phyloP scores from a whole-genome alignment of 2,888 invertebrate genomes.

The Agrenia bidenticulata region DNA sequence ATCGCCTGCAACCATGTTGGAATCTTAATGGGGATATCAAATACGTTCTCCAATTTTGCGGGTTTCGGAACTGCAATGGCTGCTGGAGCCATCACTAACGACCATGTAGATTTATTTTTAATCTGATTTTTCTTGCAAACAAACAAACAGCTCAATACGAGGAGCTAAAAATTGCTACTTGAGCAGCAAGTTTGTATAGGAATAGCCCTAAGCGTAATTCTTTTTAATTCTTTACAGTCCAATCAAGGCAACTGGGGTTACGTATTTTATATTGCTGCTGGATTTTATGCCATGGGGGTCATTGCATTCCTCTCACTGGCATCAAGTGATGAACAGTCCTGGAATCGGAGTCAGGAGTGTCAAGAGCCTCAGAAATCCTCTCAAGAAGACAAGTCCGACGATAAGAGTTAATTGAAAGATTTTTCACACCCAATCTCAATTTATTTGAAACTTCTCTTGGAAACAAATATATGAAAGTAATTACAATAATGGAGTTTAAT shows the following conservation, averaged over 20 bases:
- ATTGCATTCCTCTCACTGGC: constrained; percentile 61
- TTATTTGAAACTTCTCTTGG: no score
- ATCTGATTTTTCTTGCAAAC: no score
- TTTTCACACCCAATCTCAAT: no score
- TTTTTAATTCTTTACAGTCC: constrained; percentile 60
- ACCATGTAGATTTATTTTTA: constrained; percentile 48
- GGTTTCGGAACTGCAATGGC: constrained; percentile 41
- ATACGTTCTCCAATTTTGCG: constrained; percentile 35
- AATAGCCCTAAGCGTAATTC: not conserved
- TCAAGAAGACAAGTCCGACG: no score
- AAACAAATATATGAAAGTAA: no score
- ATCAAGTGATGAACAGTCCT: constrained; percentile 63
- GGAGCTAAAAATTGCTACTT: no score
- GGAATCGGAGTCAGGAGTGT: constrained; percentile 60
- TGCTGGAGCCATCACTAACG: constrained; percentile 54
- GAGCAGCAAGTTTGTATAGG: not conserved
- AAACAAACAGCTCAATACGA: no score
- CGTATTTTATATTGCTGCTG: constrained; percentile 63
- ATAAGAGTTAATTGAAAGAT: no score
- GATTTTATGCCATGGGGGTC: constrained; percentile 61
- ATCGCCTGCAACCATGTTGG: constrained; percentile 77
- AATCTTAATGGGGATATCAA: constrained; percentile 47
- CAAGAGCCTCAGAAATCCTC: no score
- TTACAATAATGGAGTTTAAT: no score
- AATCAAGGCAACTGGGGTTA: constrained; percentile 65